Percentiles rank a stretch among this genome's conserved stretches.
Conservation (phyloP, 2,888 invertebrate genomes). For the Dolichopus griseipennis region DNA sequence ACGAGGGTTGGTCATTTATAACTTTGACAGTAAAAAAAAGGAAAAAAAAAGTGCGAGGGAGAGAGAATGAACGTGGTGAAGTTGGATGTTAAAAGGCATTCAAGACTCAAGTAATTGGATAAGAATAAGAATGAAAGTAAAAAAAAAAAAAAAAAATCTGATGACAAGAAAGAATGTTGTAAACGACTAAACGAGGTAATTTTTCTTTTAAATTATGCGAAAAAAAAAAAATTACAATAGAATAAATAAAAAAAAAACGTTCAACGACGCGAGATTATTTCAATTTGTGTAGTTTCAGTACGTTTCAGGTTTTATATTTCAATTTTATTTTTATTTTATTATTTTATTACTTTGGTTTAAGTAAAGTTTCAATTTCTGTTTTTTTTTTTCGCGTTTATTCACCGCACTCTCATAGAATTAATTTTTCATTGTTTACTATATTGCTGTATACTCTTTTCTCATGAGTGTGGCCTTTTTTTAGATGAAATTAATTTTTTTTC, state of each 20-base stretch:
- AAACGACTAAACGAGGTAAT: not conserved
- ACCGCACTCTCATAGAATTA: not conserved
- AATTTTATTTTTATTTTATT: not conserved
- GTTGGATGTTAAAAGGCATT: too few relatives aligned
- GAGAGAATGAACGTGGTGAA: too few relatives aligned
- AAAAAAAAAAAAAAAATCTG: not conserved
- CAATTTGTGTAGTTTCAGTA: not conserved
- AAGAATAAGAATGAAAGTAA: too few relatives aligned
- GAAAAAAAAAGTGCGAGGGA: not conserved
- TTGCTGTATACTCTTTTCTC: too few relatives aligned
- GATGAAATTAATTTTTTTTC: too few relatives aligned
- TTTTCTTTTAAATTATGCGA: slow-evolving; percentile 4
- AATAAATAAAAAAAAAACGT: not conserved
- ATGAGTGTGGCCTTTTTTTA: too few relatives aligned
- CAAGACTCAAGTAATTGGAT: too few relatives aligned
- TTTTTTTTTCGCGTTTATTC: not conserved
- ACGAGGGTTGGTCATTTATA: slow-evolving; percentile 3
- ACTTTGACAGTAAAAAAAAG: not conserved
- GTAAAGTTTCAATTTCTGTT: not conserved
- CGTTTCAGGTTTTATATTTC: not conserved
- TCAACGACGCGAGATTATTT: not conserved
- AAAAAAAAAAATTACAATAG: not conserved
- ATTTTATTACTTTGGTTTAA: not conserved
- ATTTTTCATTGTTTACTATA: not conserved
- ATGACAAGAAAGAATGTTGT: slow-evolving; percentile 6